Conservation (phyloP, 2,113 vertebrate genomes). For the Melanotaenia duboulayi region DNA sequence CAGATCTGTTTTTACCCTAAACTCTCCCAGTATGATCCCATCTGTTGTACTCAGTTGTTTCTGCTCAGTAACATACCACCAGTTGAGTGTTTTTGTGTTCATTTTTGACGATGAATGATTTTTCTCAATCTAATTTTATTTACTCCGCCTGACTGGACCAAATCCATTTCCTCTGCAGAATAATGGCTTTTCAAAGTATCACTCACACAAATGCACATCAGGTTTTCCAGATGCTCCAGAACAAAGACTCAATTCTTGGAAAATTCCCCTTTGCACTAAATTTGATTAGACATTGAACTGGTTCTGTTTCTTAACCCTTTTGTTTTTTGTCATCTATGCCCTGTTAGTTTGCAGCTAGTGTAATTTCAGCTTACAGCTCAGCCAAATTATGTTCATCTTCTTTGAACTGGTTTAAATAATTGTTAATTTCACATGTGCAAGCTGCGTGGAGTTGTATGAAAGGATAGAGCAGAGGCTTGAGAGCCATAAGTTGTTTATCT, state of each 20-base stretch:
- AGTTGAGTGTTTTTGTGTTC: slow-evolving; percentile 42
- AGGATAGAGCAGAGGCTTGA: no score
- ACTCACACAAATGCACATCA: slow-evolving; percentile 46
- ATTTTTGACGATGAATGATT: slow-evolving; percentile 51
- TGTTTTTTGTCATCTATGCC: slow-evolving; percentile 21
- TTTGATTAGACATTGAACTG: slow-evolving; percentile 59
- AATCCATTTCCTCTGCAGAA: slow-evolving; percentile 50
- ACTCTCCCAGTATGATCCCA: slow-evolving; percentile 7
- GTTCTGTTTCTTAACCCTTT: slow-evolving; percentile 30
- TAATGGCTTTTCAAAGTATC: slow-evolving; percentile 38
- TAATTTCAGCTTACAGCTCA: slow-evolving; percentile 37
- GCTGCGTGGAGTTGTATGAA: neutral
- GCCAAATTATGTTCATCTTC: slow-evolving; percentile 7
- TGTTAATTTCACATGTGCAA: slow-evolving; percentile 1
- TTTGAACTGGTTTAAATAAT: slow-evolving; percentile 13
- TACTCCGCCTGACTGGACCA: slow-evolving; percentile 19
- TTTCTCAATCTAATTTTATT: slow-evolving; percentile 1
- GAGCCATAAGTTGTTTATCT: no score
- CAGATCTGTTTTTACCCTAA: slow-evolving; percentile 11
- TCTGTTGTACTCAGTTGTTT: slow-evolving; percentile 42
- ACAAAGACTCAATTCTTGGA: slow-evolving; percentile 66
- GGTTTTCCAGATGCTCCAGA: slow-evolving; percentile 63
- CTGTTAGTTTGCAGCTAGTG: slow-evolving; percentile 23
- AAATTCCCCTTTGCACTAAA: slow-evolving; percentile 41
- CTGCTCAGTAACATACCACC: slow-evolving; percentile 25